Base-by-base conservation (phyloP, 1,140 invertebrate species). In the Galendromus occidentalis region DNA sequence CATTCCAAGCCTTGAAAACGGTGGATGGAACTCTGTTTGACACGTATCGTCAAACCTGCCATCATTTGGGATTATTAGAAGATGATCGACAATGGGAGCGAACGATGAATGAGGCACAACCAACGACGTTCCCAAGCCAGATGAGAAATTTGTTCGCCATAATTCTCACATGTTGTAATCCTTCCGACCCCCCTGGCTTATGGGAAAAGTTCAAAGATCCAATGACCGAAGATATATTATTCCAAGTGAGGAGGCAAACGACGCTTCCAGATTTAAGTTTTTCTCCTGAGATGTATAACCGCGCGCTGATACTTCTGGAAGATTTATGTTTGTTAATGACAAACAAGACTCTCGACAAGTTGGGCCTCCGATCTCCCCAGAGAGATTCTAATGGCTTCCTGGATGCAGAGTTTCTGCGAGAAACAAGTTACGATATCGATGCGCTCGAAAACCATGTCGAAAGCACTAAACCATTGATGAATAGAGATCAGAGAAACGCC, bases 11-110 rank as follows among this genome's bases (percentile, higher is more conserved):
- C 67, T 68, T 80, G 64, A 71, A 69, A 75, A 79, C 73, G 51
- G 71, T 77, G 67, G 67, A 77, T 69, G 74, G 74, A 68, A 29
- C 68, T 69, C 73, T 77, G 74, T 77, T 74, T 76, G 28, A 64
- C 9, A 75, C 76, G 44, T 77, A 72, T 67, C 68, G 71, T n/a
- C n/a, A n/a, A n/a, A n/a, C n/a, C n/a, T 79, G 75, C 70, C 71
- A 71, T 66, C 67, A 68, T 63, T 65, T 74, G 33, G 64, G 70
- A 47, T 70, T 77, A 4, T 29, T 77, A 1, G 71, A 75, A 66
- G 67, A 76, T 65, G 72, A 76, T 66, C 22, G 65, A 14, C 69
- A 74, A 42, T 77, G 76, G 77, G 69, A 76, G 45, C 18, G 66
- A 6, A 73, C 73, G 30, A 69, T 79, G 41, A 45, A 65, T 39